A percentile compares a stretch with the other conserved stretches of the same genome.
Evolutionary conservation across 2,888 invertebrate species (phyloP).

Genomic region (Acronicta alni): DNA sequence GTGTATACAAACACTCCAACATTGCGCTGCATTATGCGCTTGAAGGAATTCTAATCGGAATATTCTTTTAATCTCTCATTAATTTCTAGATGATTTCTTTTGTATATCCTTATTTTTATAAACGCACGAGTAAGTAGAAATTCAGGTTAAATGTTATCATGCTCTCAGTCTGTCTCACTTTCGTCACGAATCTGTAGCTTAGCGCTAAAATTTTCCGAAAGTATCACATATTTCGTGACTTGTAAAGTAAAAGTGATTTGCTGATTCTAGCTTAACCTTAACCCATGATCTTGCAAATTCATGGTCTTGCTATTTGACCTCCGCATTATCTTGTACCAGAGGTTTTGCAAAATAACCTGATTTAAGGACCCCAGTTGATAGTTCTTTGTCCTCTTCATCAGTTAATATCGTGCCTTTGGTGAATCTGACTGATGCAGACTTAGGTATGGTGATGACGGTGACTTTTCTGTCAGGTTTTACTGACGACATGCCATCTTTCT

Average conservation of each 20-base stretch:
- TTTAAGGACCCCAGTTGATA: conserved; percentile 83
- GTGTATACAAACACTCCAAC: conserved; percentile 5
- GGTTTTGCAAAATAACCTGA: neutral
- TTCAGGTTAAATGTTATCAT: conserved; percentile 62
- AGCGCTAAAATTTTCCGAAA: conserved; percentile 26
- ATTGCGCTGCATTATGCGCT: conserved; percentile 21
- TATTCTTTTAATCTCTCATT: conserved; percentile 33
- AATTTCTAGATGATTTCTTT: conserved; percentile 20
- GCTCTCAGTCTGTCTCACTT: conserved; percentile 41
- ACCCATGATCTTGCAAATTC: conserved; percentile 17
- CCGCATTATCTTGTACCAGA: neutral
- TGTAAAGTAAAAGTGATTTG: conserved; percentile 24
- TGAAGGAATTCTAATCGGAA: conserved; percentile 28
- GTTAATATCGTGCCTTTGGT: conserved; percentile 84
- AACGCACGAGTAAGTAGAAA: conserved; percentile 71
- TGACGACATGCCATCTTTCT: too few species aligned
- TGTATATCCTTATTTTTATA: conserved; percentile 40
- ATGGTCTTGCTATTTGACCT: conserved; percentile 9
- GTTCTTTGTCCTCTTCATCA: conserved; percentile 88
- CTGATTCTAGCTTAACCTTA: conserved; percentile 36
- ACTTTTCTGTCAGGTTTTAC: too few species aligned
- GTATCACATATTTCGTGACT: conserved; percentile 41
- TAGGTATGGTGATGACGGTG: conserved; percentile 86
- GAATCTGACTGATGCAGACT: conserved; percentile 90
- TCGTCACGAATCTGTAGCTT: conserved; percentile 59